These are phyloP conservation scores for Phacellophora camtschatica DNA, from an alignment of 30 jellyfish, hydroid and myxozoan species.

Conservation along the genomic window DNA sequence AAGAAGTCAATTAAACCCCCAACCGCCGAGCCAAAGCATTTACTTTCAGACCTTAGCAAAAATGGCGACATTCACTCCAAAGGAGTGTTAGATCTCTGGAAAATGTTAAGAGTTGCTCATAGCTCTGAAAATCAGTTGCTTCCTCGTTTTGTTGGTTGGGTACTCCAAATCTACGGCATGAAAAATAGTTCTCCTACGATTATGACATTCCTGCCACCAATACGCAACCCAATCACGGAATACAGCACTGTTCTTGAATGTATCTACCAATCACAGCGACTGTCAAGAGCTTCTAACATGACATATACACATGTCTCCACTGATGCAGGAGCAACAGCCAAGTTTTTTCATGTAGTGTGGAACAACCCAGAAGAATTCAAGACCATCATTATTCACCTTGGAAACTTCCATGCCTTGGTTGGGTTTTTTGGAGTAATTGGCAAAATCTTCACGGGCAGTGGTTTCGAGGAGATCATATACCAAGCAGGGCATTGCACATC, in stretches of 20 bases:
- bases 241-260: background rate
- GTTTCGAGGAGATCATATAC: slow-evolving; percentile 21
- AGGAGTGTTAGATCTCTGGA: background rate
- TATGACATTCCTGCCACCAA: background rate
- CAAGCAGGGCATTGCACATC: slow-evolving; percentile 40
- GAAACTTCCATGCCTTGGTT: slow-evolving; percentile 26
- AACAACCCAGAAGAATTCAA: slow-evolving; percentile 21
- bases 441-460: slow-evolving; percentile 18
- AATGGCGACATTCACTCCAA: background rate
- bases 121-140: background rate
- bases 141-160: slow-evolving; percentile 24
- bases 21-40: background rate
- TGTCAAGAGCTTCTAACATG: slow-evolving; percentile 1
- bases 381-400: slow-evolving; percentile 16
- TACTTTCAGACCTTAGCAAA: background rate
- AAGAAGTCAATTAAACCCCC: slow-evolving; percentile 1
- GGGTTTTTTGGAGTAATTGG: slow-evolving; percentile 32
- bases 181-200: background rate
- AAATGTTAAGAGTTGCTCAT: slow-evolving; percentile 1
- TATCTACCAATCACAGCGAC: background rate
- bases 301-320: background rate
- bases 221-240: background rate
- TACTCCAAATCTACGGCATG: slow-evolving; percentile 1
- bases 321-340: slow-evolving; percentile 41
- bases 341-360: slow-evolving; percentile 24